A percentile compares a stretch with the other conserved stretches of the same genome.
Conservation (phyloP, 2,797 vertebrate species). For the Enteromius afrohamiltoni region DNA sequence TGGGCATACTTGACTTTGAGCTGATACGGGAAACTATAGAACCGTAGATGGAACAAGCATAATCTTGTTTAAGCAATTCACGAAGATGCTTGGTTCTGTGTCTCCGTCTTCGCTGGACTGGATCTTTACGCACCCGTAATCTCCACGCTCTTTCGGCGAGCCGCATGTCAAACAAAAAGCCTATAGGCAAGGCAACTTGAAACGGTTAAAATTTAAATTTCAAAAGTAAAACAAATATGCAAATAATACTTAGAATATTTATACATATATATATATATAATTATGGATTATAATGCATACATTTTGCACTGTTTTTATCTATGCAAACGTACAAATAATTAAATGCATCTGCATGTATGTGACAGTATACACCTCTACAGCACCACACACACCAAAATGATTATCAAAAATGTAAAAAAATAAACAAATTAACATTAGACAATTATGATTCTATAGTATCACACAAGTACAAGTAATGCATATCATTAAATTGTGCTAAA, state of each 20-base stretch:
- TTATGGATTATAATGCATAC: background rate
- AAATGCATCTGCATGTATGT: background rate
- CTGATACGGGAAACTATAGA: slow-evolving; percentile 22
- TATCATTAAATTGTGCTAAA: background rate
- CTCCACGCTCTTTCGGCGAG: too few relatives aligned
- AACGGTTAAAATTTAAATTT: too few relatives aligned
- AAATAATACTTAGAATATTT: too few relatives aligned
- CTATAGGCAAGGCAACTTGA: too few relatives aligned
- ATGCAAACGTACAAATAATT: background rate
- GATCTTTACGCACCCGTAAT: too few relatives aligned
- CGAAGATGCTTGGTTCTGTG: background rate
- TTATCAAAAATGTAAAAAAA: background rate
- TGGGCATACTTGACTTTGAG: background rate
- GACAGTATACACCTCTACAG: background rate
- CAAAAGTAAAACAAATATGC: too few relatives aligned
- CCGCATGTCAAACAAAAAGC: too few relatives aligned
- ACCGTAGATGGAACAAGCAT: slow-evolving; percentile 37
- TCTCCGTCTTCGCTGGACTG: too few relatives aligned
- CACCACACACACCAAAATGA: background rate
- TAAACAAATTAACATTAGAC: background rate
- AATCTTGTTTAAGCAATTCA: slow-evolving; percentile 36
- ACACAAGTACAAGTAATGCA: background rate
- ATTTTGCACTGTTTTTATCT: background rate
- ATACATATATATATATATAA: too few relatives aligned
- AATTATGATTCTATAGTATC: background rate